phyloP scores from a whole-genome alignment of 2,888 invertebrate species.

The Andrena flavipes region DNA sequence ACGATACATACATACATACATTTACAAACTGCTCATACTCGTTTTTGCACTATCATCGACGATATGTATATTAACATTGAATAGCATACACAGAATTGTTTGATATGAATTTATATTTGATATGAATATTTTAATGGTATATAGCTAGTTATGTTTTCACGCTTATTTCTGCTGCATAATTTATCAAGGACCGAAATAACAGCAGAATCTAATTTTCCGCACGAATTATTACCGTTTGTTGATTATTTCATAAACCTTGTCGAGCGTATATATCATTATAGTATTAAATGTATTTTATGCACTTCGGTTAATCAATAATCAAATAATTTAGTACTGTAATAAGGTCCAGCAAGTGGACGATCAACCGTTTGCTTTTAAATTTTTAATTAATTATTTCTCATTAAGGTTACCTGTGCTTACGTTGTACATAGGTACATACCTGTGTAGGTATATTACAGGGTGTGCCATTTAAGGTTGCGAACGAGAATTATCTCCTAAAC shows the following conservation, averaged over 20 bases:
- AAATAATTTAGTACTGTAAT: background rate
- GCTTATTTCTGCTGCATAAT: background rate
- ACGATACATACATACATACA: conserved; percentile 69
- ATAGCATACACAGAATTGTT: no score
- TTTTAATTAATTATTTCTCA: background rate
- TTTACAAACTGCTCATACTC: no score
- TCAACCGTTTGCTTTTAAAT: background rate
- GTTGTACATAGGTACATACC: background rate
- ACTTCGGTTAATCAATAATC: background rate
- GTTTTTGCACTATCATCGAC: no score
- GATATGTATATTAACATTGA: no score
- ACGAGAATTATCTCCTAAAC: no score
- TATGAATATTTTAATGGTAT: background rate
- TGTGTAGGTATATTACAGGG: no score
- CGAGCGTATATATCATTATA: background rate
- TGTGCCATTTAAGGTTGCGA: no score
- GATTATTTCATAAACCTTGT: background rate
- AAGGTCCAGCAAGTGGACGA: background rate
- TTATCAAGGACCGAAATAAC: background rate
- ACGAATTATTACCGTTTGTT: background rate
- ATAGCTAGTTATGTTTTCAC: background rate
- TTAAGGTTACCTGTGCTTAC: background rate
- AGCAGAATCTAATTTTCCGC: background rate
- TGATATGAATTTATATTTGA: no score
- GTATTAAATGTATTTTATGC: conserved; percentile 5